phyloP scores from a whole-genome alignment of 2,888 invertebrate species.

The Leucophenga maculata region DNA sequence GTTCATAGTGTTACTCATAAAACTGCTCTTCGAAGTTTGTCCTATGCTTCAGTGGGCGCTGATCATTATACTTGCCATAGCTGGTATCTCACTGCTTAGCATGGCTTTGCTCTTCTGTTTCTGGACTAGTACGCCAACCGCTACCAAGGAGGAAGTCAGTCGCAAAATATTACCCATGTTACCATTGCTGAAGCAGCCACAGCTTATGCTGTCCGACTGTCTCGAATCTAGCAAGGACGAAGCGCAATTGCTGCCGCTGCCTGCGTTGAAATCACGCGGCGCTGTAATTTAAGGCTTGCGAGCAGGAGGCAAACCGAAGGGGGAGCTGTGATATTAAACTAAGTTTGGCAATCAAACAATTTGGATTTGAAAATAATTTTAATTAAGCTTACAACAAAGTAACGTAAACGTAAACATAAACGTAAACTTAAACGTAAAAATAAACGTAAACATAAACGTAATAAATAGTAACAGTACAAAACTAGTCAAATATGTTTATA shows the following conservation, averaged over 20 bases:
- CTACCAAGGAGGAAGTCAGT: slow-evolving; percentile 32
- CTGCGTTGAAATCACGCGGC: slow-evolving; percentile 19
- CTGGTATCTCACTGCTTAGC: slow-evolving; percentile 73
- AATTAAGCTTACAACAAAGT: slow-evolving; percentile 4
- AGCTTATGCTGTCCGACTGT: neutral
- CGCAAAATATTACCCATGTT: slow-evolving; percentile 32
- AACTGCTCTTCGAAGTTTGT: slow-evolving; percentile 73
- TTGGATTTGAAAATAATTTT: slow-evolving; percentile 15
- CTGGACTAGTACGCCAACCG: slow-evolving; percentile 39
- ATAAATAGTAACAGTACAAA: slow-evolving; percentile 6
- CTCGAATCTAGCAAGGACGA: slow-evolving; percentile 39
- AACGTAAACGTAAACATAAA: neutral
- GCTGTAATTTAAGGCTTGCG: neutral
- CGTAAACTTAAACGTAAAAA: too few relatives aligned
- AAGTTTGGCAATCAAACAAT: slow-evolving; percentile 1
- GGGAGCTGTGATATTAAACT: slow-evolving; percentile 16
- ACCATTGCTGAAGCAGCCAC: slow-evolving; percentile 38
- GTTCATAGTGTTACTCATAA: slow-evolving; percentile 72
- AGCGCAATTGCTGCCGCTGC: slow-evolving; percentile 42
- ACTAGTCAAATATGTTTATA: slow-evolving; percentile 20
- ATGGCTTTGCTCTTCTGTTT: slow-evolving; percentile 61
- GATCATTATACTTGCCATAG: slow-evolving; percentile 72
- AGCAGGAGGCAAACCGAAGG: neutral
- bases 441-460: neutral
- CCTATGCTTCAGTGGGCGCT: slow-evolving; percentile 74